These are phyloP conservation scores for Bothrops jararaca DNA, from an alignment of 2,113 vertebrate genomes.

Conservation along the genomic window DNA sequence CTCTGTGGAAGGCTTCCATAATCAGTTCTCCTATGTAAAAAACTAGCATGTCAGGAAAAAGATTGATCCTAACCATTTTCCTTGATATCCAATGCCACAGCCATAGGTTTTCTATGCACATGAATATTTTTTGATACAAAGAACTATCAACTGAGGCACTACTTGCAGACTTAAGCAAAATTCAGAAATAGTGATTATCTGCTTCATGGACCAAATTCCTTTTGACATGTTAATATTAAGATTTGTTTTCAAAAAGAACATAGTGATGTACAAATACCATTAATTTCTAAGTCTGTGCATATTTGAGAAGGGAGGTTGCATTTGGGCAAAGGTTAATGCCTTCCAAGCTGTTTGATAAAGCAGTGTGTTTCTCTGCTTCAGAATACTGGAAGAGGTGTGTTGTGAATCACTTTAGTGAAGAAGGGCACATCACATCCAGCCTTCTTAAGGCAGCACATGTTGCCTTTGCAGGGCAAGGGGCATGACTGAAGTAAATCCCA, in stretches of 20 bases:
- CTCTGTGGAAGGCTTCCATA: neutral
- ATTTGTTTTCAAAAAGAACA: neutral
- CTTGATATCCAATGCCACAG: neutral
- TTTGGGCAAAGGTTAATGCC: too few relatives aligned
- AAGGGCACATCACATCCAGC: too few relatives aligned
- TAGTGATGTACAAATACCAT: neutral
- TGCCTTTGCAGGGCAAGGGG: too few relatives aligned
- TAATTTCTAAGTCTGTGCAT: neutral
- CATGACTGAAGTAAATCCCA: too few relatives aligned
- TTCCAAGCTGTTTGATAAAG: too few relatives aligned
- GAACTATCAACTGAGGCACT: neutral
- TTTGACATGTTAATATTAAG: neutral
- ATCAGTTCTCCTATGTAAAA: too few relatives aligned
- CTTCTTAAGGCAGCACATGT: too few relatives aligned
- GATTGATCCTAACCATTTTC: neutral
- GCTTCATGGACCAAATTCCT: neutral
- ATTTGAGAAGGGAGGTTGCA: too few relatives aligned
- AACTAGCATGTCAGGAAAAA: neutral
- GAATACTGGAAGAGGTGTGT: too few relatives aligned
- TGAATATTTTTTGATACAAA: too few relatives aligned
- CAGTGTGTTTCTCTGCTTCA: too few relatives aligned
- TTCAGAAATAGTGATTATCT: neutral
- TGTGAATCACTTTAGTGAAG: too few relatives aligned
- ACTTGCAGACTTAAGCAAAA: neutral
- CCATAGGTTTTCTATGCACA: neutral